These are phyloP conservation scores for Maniola jurtina DNA, from an alignment of 1,140 invertebrate species.

Conservation along the genomic window DNA sequence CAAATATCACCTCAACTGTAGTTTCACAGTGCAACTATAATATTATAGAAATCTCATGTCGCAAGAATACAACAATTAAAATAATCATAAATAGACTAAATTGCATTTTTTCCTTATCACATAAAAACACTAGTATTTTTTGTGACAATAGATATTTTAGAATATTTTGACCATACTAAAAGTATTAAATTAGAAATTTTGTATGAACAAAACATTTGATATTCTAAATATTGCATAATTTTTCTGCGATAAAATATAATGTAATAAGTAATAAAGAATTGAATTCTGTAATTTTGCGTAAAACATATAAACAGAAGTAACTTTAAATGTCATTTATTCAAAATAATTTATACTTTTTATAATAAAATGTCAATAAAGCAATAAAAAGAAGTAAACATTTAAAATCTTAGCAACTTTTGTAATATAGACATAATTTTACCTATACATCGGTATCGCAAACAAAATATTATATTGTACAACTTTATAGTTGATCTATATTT, in stretches of 20 bases:
- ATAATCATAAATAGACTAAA: conserved; percentile 1
- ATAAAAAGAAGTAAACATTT: conserved; percentile 20
- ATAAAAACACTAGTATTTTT: background rate
- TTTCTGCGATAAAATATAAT: background rate
- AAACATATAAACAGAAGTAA: background rate
- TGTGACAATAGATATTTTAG: background rate
- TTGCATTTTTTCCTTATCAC: conserved; percentile 7
- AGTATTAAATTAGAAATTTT: no score
- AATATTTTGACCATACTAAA: no score
- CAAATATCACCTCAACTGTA: background rate
- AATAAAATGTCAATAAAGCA: conserved; percentile 24
- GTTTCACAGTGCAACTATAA: background rate
- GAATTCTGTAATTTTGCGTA: no score
- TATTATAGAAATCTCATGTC: conserved; percentile 4
- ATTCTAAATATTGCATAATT: background rate
- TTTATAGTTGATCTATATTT: conserved; percentile 4
- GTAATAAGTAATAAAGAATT: background rate
- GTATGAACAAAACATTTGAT: background rate
- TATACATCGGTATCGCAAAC: conserved; percentile 13
- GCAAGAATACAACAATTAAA: background rate
- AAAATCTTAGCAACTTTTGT: conserved; percentile 18
- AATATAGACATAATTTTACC: conserved; percentile 13
- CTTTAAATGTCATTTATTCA: background rate
- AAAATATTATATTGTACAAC: conserved; percentile 12
- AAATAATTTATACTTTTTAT: background rate